Evolutionary conservation across 2,797 vertebrate species (phyloP).

Genomic region (Anguilla megastoma): DNA sequence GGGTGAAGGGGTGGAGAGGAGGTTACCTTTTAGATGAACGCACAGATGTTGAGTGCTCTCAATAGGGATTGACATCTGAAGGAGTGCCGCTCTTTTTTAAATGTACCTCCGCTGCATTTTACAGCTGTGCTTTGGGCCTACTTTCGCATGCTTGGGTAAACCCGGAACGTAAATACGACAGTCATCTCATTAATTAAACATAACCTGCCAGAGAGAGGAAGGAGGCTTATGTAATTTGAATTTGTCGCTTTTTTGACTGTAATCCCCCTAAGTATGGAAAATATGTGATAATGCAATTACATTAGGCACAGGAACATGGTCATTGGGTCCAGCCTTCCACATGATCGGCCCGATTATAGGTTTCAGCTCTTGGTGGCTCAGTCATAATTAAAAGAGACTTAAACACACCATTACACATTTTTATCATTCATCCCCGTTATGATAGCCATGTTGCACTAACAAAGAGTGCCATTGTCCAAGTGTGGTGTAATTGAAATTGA

Average conservation of each 20-base stretch:
- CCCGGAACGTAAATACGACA: slow-evolving; percentile 15
- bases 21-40: slow-evolving; percentile 52
- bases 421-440: background rate
- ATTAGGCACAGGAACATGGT: slow-evolving; percentile 38
- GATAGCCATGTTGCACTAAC: background rate
- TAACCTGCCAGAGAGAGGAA: slow-evolving; percentile 27
- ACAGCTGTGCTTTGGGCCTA: slow-evolving; percentile 21
- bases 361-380: slow-evolving; percentile 48
- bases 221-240: slow-evolving; percentile 38
- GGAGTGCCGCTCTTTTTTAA: slow-evolving; percentile 33
- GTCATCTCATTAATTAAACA: slow-evolving; percentile 31
- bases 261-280: slow-evolving; percentile 41
- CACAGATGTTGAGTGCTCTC: slow-evolving; percentile 66
- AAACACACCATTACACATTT: slow-evolving; percentile 8
- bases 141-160: slow-evolving; percentile 20
- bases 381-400: slow-evolving; percentile 50
- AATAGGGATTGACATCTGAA: slow-evolving; percentile 64
- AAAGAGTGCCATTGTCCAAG: background rate
- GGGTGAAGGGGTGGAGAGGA: slow-evolving; percentile 14
- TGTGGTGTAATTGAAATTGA: background rate
- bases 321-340: slow-evolving; percentile 39
- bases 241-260: slow-evolving; percentile 34
- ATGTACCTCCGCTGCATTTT: background rate
- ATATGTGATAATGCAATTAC: slow-evolving; percentile 43
- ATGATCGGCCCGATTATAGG: slow-evolving; percentile 24